Base-by-base conservation (phyloP, 1,140 invertebrate species). In the Eulimnadia texana region DNA sequence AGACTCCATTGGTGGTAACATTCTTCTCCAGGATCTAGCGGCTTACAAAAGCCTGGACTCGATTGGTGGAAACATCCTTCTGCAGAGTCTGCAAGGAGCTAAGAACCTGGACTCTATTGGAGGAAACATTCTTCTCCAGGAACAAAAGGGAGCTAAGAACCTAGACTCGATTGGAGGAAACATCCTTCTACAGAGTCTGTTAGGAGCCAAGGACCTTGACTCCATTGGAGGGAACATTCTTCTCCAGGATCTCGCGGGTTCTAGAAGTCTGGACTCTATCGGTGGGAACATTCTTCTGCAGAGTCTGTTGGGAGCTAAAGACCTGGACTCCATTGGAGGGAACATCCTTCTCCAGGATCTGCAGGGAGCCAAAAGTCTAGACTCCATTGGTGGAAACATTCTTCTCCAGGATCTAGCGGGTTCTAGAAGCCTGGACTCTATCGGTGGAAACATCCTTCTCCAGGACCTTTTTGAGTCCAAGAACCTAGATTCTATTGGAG, bases 171-270 rank as follows among this genome's bases (percentile, higher is more conserved):
- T 42, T 16, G 33, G 33, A 42, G 33, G 33, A 42, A 42, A 42
- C 33, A 42, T 74, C 0, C 72, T 74, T 19, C 13, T 56, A 33
- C 54, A 23, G 29, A 64, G 72, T 69, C 50, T 63, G 67, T 20
- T 72, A 67, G 60, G 68, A 9, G 6, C 16, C 33, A 42, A 9
- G 16, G 33, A 42, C 33, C 33, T 42, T 6, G 33, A 42, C 16
- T 42, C 33, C 33, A 6, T 42, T 42, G 33, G 33, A 42, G 6
- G 33, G 33, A 42, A 42, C 6, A 42, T 42, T 42, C 33, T 6
- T 16, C 33, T 42, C 6, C 6, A 16, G 6, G 16, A 16, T 42
- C 6, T 42, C 6, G 6, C 6, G 6, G 33, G 33, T 6, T 9
- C 33, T 16, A 42, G 16, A 16, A 16, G 16, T 16, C 33, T 42